A percentile compares a stretch with the other conserved stretches of the same genome.
phyloP scores from a whole-genome alignment of 2,888 invertebrate species.

The Ferrisia virgata region DNA sequence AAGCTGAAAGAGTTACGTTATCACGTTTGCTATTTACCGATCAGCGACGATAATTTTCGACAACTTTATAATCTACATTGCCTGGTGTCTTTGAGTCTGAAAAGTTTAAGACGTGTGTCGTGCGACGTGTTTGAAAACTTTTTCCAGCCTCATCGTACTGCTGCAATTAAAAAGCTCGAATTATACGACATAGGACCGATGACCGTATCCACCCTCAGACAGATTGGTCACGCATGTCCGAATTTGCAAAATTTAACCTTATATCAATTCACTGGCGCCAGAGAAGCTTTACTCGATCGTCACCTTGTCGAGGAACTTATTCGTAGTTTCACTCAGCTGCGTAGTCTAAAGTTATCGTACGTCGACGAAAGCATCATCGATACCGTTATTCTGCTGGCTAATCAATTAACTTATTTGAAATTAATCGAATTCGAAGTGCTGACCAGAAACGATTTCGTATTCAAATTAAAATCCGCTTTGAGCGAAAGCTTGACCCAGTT shows the following conservation, averaged over 20 bases:
- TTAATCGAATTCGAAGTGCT: slow-evolving; percentile 33
- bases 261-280: slow-evolving; percentile 15
- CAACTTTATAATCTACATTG: slow-evolving; percentile 26
- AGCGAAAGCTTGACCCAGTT: slow-evolving; percentile 1
- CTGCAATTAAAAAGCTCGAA: not conserved
- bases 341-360: slow-evolving; percentile 1
- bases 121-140: not conserved
- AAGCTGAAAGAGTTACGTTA: slow-evolving; percentile 23
- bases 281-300: not conserved
- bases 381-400: not conserved
- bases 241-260: slow-evolving; percentile 16
- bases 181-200: slow-evolving; percentile 8
- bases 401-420: not conserved
- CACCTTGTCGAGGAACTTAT: not conserved
- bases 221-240: slow-evolving; percentile 24
- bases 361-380: slow-evolving; percentile 20
- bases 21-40: slow-evolving; percentile 37
- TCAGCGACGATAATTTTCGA: slow-evolving; percentile 33
- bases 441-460: slow-evolving; percentile 6
- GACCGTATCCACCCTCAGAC: not conserved
- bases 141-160: slow-evolving; percentile 11
- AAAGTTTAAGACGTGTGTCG: slow-evolving; percentile 31
- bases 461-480: not conserved
- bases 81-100: slow-evolving; percentile 19
- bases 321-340: not conserved